These are phyloP conservation scores for Platorchestia sp. DNA, from an alignment of 1,140 invertebrate genomes.

Conservation along the genomic window DNA sequence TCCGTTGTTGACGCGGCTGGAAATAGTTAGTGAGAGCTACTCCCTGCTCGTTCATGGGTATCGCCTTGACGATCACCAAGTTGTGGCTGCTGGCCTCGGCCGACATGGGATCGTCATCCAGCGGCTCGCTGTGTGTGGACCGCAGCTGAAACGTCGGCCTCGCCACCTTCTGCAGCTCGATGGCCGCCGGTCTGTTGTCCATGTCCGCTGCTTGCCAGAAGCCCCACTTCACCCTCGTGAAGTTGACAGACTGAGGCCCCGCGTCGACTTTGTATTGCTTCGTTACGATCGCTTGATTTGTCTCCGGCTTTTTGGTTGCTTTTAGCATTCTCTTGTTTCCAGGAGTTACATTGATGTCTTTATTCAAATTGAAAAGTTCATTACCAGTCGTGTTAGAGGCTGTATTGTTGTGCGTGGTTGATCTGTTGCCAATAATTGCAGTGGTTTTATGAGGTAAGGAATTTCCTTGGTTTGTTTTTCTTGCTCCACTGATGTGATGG, in stretches of 20 bases:
- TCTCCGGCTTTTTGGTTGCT: not conserved
- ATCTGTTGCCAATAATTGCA: not conserved
- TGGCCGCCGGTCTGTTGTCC: conserved; percentile 23
- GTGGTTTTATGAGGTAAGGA: not conserved
- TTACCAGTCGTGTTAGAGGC: not conserved
- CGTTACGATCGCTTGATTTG: not conserved
- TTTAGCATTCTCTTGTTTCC: not conserved
- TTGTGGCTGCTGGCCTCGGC: not conserved
- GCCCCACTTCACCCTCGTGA: conserved; percentile 30
- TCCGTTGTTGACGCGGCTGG: not conserved
- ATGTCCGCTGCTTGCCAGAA: conserved; percentile 47
- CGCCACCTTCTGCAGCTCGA: not conserved
- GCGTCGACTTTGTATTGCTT: conserved; percentile 15
- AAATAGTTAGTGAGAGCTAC: not conserved
- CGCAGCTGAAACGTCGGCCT: not conserved
- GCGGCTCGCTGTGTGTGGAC: not conserved
- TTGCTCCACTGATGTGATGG: not conserved
- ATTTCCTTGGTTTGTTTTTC: not conserved
- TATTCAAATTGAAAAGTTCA: not conserved
- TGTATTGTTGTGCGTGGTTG: not conserved
- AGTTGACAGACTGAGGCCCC: conserved; percentile 12
- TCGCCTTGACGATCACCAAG: conserved; percentile 25
- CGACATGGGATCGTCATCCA: not conserved
- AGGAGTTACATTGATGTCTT: not conserved
- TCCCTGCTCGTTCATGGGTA: conserved; percentile 27